A percentile compares a stretch with the other conserved stretches of the same genome.
Evolutionary conservation across 30 jellyfish, hydroid and myxozoan species (phyloP).

Genomic region (Euphysa ruthae): DNA sequence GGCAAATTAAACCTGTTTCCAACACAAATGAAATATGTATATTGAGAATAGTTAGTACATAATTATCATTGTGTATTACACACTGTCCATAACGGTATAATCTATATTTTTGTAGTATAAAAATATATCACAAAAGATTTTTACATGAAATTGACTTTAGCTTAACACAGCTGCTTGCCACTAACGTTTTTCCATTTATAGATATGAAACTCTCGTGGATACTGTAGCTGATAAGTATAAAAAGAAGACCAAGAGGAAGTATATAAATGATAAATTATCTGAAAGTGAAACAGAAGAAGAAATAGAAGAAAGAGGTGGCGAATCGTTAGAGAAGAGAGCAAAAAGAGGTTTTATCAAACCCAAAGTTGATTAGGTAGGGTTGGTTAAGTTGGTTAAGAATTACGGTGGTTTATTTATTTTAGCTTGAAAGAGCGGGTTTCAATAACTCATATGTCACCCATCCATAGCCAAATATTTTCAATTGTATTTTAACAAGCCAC

Average conservation of each 20-base stretch:
- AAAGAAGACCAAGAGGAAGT: not conserved
- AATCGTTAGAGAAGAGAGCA: slow-evolving; percentile 32
- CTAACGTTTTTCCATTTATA: too few relatives aligned
- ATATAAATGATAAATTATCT: not conserved
- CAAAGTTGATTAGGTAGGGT: slow-evolving; percentile 48
- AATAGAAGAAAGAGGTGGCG: too few relatives aligned
- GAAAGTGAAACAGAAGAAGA: slow-evolving; percentile 24
- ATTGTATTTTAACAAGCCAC: not conserved
- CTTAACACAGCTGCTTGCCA: too few relatives aligned
- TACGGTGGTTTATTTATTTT: not conserved
- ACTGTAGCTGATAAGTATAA: slow-evolving; percentile 20
- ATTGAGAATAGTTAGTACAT: too few relatives aligned
- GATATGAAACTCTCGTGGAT: slow-evolving; percentile 24
- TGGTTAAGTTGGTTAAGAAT: too few relatives aligned
- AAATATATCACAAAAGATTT: too few relatives aligned
- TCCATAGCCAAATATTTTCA: not conserved
- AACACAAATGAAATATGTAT: too few relatives aligned
- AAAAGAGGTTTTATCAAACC: slow-evolving; percentile 59
- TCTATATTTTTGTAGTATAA: too few relatives aligned
- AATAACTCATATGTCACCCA: not conserved
- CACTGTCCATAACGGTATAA: too few relatives aligned
- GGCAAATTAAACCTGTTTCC: too few relatives aligned
- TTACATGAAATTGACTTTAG: too few relatives aligned
- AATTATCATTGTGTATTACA: too few relatives aligned
- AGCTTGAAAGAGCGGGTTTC: not conserved